phyloP scores from a whole-genome alignment of 92 coral and sea anemone species.

The Actinernus sp. region DNA sequence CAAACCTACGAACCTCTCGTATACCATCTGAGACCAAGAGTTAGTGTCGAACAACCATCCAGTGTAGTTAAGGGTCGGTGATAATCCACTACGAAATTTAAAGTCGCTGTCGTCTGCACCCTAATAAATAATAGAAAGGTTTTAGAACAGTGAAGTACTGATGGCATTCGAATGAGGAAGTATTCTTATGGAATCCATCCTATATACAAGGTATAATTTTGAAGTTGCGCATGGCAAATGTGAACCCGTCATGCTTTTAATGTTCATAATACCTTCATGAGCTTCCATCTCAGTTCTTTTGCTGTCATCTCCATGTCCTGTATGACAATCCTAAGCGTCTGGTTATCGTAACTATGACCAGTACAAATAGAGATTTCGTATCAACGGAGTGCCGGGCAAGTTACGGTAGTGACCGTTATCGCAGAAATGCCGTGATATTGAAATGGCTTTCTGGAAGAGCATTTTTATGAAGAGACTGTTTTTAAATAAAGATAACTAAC shows the following conservation, averaged over 20 bases:
- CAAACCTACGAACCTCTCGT: slow-evolving; percentile 82
- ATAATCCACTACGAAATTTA: slow-evolving; percentile 95
- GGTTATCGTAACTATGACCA: slow-evolving; percentile 85
- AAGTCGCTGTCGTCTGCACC: slow-evolving; percentile 83
- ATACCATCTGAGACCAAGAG: slow-evolving; percentile 99
- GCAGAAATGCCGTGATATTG: no score
- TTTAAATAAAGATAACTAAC: no score
- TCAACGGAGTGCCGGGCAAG: no score
- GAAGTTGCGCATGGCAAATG: no score
- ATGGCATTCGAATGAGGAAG: no score
- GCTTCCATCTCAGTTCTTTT: slow-evolving; percentile 95
- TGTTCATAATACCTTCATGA: slow-evolving; percentile 85
- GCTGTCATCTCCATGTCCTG: slow-evolving; percentile 99
- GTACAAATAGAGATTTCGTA: background rate
- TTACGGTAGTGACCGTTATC: no score
- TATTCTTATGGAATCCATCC: no score
- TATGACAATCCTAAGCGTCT: slow-evolving; percentile 92
- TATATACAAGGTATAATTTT: no score
- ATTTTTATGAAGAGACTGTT: no score
- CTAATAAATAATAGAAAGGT: slow-evolving; percentile 11
- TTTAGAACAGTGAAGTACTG: no score
- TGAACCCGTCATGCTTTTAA: no score
- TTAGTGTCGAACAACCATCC: slow-evolving; percentile 99
- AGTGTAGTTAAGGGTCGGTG: slow-evolving; percentile 96
- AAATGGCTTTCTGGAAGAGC: no score